Evolutionary conservation across 2,113 vertebrate species (phyloP), one percentile per base, ranked within the genome.

Genomic region (Glareola pratincola): DNA sequence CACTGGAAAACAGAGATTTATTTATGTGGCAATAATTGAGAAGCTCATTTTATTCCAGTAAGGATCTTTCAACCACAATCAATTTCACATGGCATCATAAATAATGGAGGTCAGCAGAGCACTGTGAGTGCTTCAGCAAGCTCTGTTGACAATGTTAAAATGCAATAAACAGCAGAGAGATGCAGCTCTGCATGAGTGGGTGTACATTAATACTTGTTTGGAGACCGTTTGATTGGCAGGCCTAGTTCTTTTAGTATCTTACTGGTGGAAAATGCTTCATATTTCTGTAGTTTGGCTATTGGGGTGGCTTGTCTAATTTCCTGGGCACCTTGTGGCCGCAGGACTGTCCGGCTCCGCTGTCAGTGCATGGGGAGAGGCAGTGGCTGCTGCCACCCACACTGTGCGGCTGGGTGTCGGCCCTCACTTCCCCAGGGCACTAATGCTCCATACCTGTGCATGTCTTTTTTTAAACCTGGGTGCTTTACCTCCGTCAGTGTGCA

Each of bases 1-100:
- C 90, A 77, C 69, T 88, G 83, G 91, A 67, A 96, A 97, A 95
- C 76, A 92, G 79, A 96, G 96, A 98, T 98, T 98, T 98, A 97
- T 98, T 97, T 91, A 57, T 94, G 97, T 94, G 91, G 94, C 97
- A 96, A 97, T 98, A 98, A 98, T 97, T 93, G 98, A 98, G 97
- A 98, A 98, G 98, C 97, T 98, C 97, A 98, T 98, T 98, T 98
- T 98, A 98, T 98, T 98, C 97, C 96, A 97, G 97, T 96, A 98
- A 98, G 96, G 97, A 97, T 98, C 97, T 98, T 98, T 98, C 98
- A 97, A 96, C 98, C 97, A 94, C 98, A 97, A 98, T 98, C 98
- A 98, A 98, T 98, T 98, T 98, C 96, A 91, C 29, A 85, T 97
- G 97, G 95, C 93, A 92, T 97, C 97, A 96, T 98, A 98, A 98